A percentile compares a stretch with the other conserved stretches of the same genome.
Conservation (phyloP, 2,797 vertebrate species). For the Scyliorhinus canicula region DNA sequence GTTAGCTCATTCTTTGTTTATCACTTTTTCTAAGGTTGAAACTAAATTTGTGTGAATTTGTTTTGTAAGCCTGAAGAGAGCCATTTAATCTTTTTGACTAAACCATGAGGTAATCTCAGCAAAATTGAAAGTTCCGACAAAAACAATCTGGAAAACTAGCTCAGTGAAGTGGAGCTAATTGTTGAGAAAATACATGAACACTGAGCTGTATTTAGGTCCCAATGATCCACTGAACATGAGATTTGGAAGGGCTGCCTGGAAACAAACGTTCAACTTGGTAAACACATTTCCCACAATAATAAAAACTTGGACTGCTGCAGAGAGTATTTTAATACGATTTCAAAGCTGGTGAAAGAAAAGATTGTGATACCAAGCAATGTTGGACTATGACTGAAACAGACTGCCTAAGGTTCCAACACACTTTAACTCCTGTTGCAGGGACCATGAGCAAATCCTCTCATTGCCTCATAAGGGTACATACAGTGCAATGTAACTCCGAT, state of each 20-base stretch:
- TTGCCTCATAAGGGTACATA: not conserved
- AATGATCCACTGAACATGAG: not conserved
- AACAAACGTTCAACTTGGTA: not conserved
- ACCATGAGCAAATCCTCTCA: not conserved
- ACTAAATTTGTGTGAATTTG: not conserved
- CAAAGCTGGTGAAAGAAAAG: not conserved
- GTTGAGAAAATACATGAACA: conserved; percentile 15
- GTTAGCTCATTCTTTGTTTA: not conserved
- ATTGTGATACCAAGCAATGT: not conserved
- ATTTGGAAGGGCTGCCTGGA: conserved; percentile 19
- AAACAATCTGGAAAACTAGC: not conserved
- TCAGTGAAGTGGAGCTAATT: conserved; percentile 9
- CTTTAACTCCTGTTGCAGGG: not conserved
- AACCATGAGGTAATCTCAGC: not conserved
- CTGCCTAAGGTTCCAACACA: not conserved
- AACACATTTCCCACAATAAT: conserved; percentile 3
- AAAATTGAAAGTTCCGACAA: not conserved
- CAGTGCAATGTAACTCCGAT: not conserved
- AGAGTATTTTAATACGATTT: not conserved
- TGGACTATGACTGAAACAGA: not conserved
- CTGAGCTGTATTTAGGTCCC: not conserved
- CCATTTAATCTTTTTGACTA: not conserved
- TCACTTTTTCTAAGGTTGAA: not conserved
- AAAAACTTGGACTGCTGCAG: not conserved
- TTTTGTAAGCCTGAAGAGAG: not conserved